A percentile compares a stretch with the other conserved stretches of the same genome.
phyloP scores from a whole-genome alignment of 2,888 invertebrate species.

The Ochropleura plecta region DNA sequence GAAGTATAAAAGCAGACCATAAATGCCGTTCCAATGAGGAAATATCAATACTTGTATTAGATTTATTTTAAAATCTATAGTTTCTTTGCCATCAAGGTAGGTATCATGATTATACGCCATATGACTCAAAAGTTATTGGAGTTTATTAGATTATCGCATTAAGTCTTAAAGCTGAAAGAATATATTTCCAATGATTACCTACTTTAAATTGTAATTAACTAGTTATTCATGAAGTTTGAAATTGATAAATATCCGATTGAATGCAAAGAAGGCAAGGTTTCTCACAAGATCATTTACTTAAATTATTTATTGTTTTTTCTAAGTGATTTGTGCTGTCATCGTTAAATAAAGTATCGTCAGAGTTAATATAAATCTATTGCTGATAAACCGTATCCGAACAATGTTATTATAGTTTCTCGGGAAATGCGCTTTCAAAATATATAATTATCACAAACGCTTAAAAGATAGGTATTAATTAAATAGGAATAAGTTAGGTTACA shows the following conservation, averaged over 20 bases:
- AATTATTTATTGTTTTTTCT: neutral
- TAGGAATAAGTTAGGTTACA: neutral
- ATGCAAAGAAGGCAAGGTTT: constrained; percentile 35
- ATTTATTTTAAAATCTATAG: neutral
- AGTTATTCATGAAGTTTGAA: constrained; percentile 29
- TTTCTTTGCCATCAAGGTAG: neutral
- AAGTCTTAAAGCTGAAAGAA: constrained; percentile 13
- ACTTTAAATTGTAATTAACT: constrained; percentile 30
- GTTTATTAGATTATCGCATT: constrained; percentile 36
- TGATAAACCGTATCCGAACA: neutral
- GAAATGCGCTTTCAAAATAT: neutral
- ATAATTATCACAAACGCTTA: neutral
- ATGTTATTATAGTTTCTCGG: no score
- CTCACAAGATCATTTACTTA: constrained; percentile 34
- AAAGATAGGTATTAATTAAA: no score
- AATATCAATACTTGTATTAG: neutral
- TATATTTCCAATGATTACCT: constrained; percentile 27
- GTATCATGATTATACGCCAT: neutral
- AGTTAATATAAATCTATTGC: neutral
- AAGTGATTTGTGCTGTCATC: neutral
- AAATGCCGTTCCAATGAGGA: neutral
- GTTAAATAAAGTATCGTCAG: constrained; percentile 7
- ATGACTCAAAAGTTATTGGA: constrained; percentile 8
- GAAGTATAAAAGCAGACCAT: neutral
- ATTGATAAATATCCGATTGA: constrained; percentile 37